Base-by-base conservation (phyloP, 2,113 vertebrate species). In the Hymenochirus boettgeri region DNA sequence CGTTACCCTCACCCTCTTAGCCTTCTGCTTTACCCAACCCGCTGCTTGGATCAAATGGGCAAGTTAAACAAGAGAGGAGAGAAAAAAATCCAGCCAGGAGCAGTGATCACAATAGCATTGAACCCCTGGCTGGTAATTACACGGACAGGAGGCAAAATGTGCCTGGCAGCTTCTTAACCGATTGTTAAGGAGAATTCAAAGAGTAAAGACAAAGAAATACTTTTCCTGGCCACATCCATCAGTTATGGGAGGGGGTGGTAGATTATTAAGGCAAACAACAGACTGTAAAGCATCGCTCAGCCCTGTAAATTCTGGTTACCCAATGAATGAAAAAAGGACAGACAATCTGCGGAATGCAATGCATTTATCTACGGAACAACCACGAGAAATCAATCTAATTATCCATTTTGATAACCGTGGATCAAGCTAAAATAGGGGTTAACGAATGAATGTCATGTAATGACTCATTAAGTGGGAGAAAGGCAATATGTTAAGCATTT, bases 141-240 rank as follows among this genome's bases (percentile, higher is more conserved):
- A 72, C 7, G 75, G 79, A 73, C 79, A 2, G n/a, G 1, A 31
- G 73, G 74, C 0, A 70, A 70, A 84, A 77, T 69, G 57, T 56
- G 71, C 61, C 77, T 2, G 78, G 3, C 56, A 9, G 61, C 42
- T 22, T 53, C 56, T 54, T 61, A 54, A 47, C 61, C 45, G 31
- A 47, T 37, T 71, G 13, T 74, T 72, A 45, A 48, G 52, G 46
- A 69, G 7, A 35, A 35, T 35, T 9, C 10, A 2, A 35, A 8
- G 2, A 9, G 64, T 60, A 39, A 67, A 19, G 8, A 13, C 67
- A 7, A 33, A 11, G 62, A 54, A 6, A 29, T 39, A 63, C 72
- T 24, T 55, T 21, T 10, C 18, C 7, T 39, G 1, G 5, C 0
- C 13, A 21, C 22, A 25, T 50, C 42, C 13, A 50, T 52, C 47